Evolutionary conservation across 2,888 invertebrate species (phyloP).

Genomic region (Hanleya hanleyi): DNA sequence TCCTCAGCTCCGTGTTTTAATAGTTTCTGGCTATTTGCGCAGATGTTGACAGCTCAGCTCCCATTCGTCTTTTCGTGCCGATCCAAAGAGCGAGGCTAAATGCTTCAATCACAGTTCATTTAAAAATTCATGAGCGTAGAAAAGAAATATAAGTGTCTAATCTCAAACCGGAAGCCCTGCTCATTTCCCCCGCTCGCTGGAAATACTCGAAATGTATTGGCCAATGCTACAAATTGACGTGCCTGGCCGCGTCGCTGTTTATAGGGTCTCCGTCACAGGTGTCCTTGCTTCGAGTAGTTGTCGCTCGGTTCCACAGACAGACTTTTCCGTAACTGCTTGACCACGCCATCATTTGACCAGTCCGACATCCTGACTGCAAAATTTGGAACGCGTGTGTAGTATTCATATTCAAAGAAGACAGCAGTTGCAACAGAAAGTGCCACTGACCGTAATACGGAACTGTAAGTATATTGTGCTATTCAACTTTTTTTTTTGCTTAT

Average conservation of each 20-base stretch:
- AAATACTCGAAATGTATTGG: slow-evolving; percentile 4
- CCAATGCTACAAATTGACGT: slow-evolving; percentile 6
- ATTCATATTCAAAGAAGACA: no score
- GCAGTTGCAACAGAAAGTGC: no score
- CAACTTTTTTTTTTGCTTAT: no score
- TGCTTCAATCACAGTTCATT: slow-evolving; percentile 11
- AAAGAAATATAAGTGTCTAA: slow-evolving; percentile 33
- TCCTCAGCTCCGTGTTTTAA: no score
- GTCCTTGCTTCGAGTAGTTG: not conserved
- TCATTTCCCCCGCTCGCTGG: slow-evolving; percentile 28
- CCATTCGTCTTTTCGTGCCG: not conserved
- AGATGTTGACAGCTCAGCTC: not conserved
- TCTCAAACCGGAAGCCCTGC: slow-evolving; percentile 33
- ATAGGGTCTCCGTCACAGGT: not conserved
- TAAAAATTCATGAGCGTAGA: slow-evolving; percentile 38
- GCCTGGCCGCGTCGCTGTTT: not conserved
- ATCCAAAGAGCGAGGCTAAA: not conserved
- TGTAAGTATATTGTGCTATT: no score
- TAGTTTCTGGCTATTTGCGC: not conserved
- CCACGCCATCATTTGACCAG: no score
- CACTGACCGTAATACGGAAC: no score
- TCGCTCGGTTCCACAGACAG: not conserved
- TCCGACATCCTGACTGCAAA: no score
- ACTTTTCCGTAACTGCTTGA: no score
- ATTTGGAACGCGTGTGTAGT: no score